Base-by-base conservation (phyloP, 2,888 invertebrate genomes). In the Zaprionus obscuricornis region DNA sequence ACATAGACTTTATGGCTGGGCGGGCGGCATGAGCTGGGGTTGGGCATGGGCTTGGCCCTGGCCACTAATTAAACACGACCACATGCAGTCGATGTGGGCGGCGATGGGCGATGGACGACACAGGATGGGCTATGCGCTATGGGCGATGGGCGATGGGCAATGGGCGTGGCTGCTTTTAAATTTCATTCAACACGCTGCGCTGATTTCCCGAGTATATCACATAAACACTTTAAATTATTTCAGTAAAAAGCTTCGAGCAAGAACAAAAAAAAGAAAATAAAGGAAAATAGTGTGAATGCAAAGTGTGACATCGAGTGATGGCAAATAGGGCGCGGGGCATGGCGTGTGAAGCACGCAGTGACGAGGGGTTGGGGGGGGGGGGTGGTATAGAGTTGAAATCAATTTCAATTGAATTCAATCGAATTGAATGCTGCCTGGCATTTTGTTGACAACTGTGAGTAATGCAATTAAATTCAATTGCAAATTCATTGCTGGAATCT, bases 381-480 rank as follows among this genome's bases (percentile, higher is more conserved):
- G n/a, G 24, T 45, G 24, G 16, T 7, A 34, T 59, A 43, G 37
- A 59, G 72, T 65, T 66, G 63, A 85, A 83, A 83, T 77, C 72
- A 77, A 85, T 74, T 85, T 76, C 72, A 83, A 74, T 85, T 84
- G 81, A 59, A 69, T 77, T 79, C 74, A 79, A 83, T 78, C 79
- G 74, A 74, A 69, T 79, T 85, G 85, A 85, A 85, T 79, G 74
- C n/a, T n/a, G n/a, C 57, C 42, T 75, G 85, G 68, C 74, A 73
- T 75, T 79, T 83, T 83, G 85, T 79, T 85, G 85, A 85, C 79
- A 85, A 81, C 77, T 81, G 76, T 84, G 77, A 85, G 77, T 79
- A 82, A 82, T 83, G 84, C 77, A 83, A 83, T 83, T 85, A 81
- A 85, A 81, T 85, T 84, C 86, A 83, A 84, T 83, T 85, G 69